A percentile compares a stretch with the other conserved stretches of the same genome.
These are phyloP conservation scores for Zeuzera pyrina DNA, from an alignment of 2,888 invertebrate species.

Conservation along the genomic window DNA sequence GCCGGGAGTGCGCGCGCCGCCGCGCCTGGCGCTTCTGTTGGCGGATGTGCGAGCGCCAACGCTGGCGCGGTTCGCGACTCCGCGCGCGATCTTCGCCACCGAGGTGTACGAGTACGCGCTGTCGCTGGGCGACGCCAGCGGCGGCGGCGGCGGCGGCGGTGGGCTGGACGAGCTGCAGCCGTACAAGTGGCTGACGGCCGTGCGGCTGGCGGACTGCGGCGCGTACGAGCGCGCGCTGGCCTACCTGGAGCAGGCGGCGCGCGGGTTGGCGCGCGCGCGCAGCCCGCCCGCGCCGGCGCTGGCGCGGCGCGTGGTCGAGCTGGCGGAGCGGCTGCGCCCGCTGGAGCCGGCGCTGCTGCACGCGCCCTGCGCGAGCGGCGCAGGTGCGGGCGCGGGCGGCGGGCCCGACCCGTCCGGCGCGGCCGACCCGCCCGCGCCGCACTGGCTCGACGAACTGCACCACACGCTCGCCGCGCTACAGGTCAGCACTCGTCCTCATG, in stretches of 20 bases:
- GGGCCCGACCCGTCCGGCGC: neutral
- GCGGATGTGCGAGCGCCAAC: slow-evolving; percentile 77
- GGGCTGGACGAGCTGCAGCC: too few relatives aligned
- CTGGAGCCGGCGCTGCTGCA: slow-evolving; percentile 63
- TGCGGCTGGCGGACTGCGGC: slow-evolving; percentile 82
- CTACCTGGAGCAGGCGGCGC: slow-evolving; percentile 87
- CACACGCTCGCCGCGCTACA: too few relatives aligned
- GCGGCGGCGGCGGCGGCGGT: too few relatives aligned
- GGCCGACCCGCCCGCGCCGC: slow-evolving; percentile 2
- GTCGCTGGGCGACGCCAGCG: slow-evolving; percentile 81
- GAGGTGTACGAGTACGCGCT: slow-evolving; percentile 96
- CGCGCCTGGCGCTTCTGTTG: slow-evolving; percentile 86
- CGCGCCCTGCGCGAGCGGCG: slow-evolving; percentile 12
- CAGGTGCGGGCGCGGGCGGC: neutral
- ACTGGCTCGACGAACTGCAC: too few relatives aligned
- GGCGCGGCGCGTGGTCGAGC: slow-evolving; percentile 60
- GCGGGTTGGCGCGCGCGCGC: slow-evolving; percentile 75
- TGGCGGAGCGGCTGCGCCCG: slow-evolving; percentile 35
- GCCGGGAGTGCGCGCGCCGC: slow-evolving; percentile 33
- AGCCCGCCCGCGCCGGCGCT: slow-evolving; percentile 60
- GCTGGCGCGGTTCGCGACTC: slow-evolving; percentile 80
- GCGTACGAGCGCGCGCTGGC: slow-evolving; percentile 84
- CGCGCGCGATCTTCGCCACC: slow-evolving; percentile 92
- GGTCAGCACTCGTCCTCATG: too few relatives aligned
- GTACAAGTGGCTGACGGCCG: slow-evolving; percentile 88